These are phyloP conservation scores for Geothlypis trichas DNA, from an alignment of 2,113 vertebrate genomes.

Conservation along the genomic window DNA sequence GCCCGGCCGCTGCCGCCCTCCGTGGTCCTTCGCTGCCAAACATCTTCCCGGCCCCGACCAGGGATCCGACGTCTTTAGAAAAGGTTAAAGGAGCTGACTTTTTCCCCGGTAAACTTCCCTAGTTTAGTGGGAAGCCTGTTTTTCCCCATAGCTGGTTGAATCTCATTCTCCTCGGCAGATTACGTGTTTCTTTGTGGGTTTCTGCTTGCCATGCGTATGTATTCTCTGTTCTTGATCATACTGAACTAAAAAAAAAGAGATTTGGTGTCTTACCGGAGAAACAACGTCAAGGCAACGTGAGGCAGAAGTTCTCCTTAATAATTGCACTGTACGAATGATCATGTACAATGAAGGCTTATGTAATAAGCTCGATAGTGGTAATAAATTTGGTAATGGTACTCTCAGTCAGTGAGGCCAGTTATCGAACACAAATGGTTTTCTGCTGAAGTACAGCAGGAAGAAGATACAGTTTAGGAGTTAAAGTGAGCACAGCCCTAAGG, in stretches of 20 bases:
- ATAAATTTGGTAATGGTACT: background rate
- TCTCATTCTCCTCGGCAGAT: fast-evolving
- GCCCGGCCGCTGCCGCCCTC: background rate
- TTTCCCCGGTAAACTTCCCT: background rate
- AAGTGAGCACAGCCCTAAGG: background rate
- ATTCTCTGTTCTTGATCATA: background rate
- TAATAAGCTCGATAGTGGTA: too few relatives aligned
- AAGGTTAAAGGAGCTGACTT: background rate
- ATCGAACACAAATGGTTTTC: background rate
- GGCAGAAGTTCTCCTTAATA: background rate
- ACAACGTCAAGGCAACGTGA: background rate
- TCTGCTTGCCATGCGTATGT: fast-evolving
- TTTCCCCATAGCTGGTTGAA: fast-evolving
- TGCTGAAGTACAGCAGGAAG: background rate
- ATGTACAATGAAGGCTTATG: background rate
- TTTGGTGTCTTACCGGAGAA: background rate
- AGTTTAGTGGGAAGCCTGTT: background rate
- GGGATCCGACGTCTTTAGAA: background rate
- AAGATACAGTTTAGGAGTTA: background rate
- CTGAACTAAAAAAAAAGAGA: background rate
- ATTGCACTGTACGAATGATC: fast-evolving
- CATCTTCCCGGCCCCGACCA: background rate
- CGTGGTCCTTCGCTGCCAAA: fast-evolving
- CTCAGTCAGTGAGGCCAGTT: background rate
- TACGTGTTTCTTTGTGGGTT: background rate